phyloP scores from a whole-genome alignment of 2,113 vertebrate genomes.

The Dicentrarchus labrax region DNA sequence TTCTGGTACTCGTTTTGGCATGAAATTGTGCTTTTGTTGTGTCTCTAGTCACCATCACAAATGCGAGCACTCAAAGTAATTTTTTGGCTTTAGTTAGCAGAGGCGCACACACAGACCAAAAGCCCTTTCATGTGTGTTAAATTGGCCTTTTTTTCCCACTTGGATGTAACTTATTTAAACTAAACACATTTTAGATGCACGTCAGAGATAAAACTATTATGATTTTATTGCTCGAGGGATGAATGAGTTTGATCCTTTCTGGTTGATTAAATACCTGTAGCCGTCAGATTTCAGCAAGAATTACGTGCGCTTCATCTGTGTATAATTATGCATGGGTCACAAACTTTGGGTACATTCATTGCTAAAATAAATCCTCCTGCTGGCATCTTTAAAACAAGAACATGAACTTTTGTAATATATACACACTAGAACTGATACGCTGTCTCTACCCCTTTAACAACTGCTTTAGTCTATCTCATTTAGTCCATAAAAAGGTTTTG shows the following conservation, averaged over 20 bases:
- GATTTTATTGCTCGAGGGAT: not conserved
- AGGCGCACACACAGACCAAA: not conserved
- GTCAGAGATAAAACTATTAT: not conserved
- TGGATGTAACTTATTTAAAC: not conserved
- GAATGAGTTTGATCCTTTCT: not conserved
- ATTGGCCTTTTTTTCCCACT: not conserved
- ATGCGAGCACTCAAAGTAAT: not conserved
- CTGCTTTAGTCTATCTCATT: not conserved
- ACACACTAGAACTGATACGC: not conserved
- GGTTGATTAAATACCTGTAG: constrained; percentile 3
- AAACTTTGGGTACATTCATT: not conserved
- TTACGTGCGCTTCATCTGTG: not conserved
- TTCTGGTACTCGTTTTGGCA: not conserved
- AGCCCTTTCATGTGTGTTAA: not conserved
- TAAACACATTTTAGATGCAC: not conserved
- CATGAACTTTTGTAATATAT: not conserved
- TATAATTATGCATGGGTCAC: not conserved
- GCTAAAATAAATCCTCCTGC: not conserved
- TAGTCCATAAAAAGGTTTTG: not conserved
- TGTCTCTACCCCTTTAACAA: not conserved
- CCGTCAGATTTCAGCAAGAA: not conserved
- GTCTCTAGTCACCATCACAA: not conserved
- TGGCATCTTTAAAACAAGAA: not conserved
- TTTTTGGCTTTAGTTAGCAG: not conserved
- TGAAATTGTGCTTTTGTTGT: constrained; percentile 35